Evolutionary conservation across 2,888 invertebrate genomes (phyloP), one percentile per base, ranked within the genome.

Genomic region (Podotricha telesiphe): DNA sequence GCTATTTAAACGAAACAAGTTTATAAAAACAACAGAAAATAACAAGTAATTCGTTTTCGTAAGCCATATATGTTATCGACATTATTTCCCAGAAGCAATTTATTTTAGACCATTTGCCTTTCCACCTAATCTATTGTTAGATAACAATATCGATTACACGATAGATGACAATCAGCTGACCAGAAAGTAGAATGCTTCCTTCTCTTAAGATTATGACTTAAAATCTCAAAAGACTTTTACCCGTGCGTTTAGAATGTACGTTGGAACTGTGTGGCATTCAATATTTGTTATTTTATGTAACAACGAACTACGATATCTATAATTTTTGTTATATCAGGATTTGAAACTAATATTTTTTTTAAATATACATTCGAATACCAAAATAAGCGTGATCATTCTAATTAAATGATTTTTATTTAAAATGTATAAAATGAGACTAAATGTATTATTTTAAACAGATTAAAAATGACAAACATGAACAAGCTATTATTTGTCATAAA

Each of bases 71-170:
- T 10, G 22, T n/a, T 11, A 42, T 51, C 42, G 19, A 5, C 34
- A 55, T 55, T 42, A 51, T 50, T 45, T 22, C 48, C 40, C 58
- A 58, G 58, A 59, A 59, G 45, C 59, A 20, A 48, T 67, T 55
- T 59, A 40, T 58, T 50, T 40, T 59, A 42, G 48, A 59, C 22
- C 37, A 50, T 51, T 42, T 67, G 40, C 45, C 59, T 51, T 67
- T 59, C 51, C 42, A 42, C 28, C 51, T 58, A 37, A 61, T 51
- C 28, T 47, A 59, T 66, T 58, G 48, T 58, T 59, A 58, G 58
- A 40, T 50, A 59, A 58, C 66, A 40, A 67, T 67, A 42, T 62
- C 62, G 62, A 62, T 62, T 62, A 48, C 62, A 62, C 2, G 62
- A 62, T 61, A 62, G 62, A 62, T 48, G 48, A 48, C 48, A 48